Evolutionary conservation across 2,797 vertebrate genomes (phyloP).

Genomic region (Hozukius guyotensis): DNA sequence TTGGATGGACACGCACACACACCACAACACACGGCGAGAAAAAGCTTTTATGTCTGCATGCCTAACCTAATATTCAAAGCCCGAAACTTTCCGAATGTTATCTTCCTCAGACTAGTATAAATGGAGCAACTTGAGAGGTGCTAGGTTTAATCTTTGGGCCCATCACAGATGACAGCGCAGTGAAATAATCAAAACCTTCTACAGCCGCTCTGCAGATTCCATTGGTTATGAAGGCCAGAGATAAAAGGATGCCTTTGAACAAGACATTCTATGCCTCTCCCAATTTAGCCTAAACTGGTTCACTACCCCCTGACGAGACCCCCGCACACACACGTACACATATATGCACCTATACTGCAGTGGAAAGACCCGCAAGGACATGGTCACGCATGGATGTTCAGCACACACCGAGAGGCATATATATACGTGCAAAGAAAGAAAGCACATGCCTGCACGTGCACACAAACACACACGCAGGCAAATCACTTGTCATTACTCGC

Average conservation of each 20-base stretch:
- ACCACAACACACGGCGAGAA: constrained; percentile 18
- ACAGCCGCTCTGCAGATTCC: constrained; percentile 45
- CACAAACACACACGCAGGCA: constrained; percentile 1
- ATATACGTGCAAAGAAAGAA: neutral
- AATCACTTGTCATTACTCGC: constrained; percentile 69
- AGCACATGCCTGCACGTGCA: neutral
- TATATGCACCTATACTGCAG: neutral
- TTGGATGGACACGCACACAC: constrained; percentile 32
- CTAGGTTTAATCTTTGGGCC: constrained; percentile 56
- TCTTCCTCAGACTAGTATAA: constrained; percentile 31
- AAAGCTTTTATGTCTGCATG: constrained; percentile 53
- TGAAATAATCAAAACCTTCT: constrained; percentile 63
- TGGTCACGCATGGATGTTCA: constrained; percentile 1
- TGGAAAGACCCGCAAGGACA: constrained; percentile 26
- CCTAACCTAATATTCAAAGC: constrained; percentile 37
- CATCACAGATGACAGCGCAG: constrained; percentile 50
- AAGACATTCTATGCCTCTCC: constrained; percentile 60
- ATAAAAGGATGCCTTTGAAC: constrained; percentile 71
- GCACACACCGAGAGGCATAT: neutral
- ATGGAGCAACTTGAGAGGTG: constrained; percentile 48
- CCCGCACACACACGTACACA: neutral
- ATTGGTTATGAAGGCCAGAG: constrained; percentile 53
- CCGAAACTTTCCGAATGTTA: constrained; percentile 41
- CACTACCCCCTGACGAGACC: constrained; percentile 36
- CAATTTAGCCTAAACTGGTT: constrained; percentile 61